A percentile compares a stretch with the other conserved stretches of the same genome.
phyloP scores from a whole-genome alignment of 2,888 invertebrate genomes.

The Euplexia lucipara region DNA sequence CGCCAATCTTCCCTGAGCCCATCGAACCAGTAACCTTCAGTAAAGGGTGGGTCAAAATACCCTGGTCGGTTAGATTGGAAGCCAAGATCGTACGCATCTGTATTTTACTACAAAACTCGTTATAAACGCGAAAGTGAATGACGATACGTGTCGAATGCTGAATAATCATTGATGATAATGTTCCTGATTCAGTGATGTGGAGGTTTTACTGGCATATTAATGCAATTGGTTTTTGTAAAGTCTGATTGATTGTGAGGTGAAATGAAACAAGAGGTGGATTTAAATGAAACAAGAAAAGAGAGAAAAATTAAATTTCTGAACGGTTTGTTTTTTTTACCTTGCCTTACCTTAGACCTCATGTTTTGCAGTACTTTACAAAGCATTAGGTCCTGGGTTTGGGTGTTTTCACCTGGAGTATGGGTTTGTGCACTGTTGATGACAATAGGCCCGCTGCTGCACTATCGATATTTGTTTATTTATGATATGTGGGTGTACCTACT shows the following conservation, averaged over 20 bases:
- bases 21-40: not conserved
- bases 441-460: too few relatives aligned
- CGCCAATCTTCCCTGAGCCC: constrained; percentile 59
- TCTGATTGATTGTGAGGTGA: not conserved
- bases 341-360: too few relatives aligned
- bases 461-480: too few relatives aligned
- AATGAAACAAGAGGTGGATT: not conserved
- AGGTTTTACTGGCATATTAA: not conserved
- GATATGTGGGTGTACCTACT: too few relatives aligned
- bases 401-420: too few relatives aligned
- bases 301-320: not conserved
- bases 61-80: constrained; percentile 47
- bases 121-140: constrained; percentile 68
- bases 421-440: too few relatives aligned
- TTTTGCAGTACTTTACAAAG: too few relatives aligned
- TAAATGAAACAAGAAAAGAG: not conserved
- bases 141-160: constrained; percentile 56
- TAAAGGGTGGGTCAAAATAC: constrained; percentile 12
- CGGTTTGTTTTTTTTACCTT: too few relatives aligned
- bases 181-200: constrained; percentile 23
- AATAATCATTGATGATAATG: constrained; percentile 53
- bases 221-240: not conserved
- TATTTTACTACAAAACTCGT: constrained; percentile 58
- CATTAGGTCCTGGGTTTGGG: too few relatives aligned
- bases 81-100: constrained; percentile 46